Evolutionary conservation across 64 coral and sea anemone genomes (phyloP).

Genomic region (Stylophora pistillata): DNA sequence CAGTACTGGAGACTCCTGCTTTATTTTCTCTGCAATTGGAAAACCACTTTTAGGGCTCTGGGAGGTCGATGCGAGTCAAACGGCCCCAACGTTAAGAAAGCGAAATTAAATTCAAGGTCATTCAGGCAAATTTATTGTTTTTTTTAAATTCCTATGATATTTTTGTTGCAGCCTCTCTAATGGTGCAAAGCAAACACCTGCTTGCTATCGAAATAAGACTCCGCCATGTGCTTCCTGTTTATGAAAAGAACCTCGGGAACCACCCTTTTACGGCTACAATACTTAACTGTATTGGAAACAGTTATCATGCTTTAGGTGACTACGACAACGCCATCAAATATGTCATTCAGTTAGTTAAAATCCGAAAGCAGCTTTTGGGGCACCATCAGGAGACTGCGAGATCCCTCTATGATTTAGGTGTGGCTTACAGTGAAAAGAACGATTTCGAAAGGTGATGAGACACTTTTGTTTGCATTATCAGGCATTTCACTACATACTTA

Average conservation of each 20-base stretch:
- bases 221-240: conserved; percentile 28
- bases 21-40: no score
- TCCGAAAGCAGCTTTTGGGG: conserved; percentile 12
- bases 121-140: no score
- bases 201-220: not conserved
- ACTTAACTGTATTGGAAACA: conserved; percentile 29
- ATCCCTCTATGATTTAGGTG: conserved; percentile 28
- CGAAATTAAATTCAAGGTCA: no score
- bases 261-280: conserved; percentile 42
- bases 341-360: not conserved
- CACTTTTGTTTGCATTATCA: no score
- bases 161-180: no score
- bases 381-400: conserved; percentile 31
- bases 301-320: conserved; percentile 17
- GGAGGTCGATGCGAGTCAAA: no score
- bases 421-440: not conserved
- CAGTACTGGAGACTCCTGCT: no score
- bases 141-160: no score
- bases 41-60: no score
- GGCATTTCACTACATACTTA: no score
- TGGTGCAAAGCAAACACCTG: not conserved
- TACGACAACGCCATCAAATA: conserved; percentile 42
- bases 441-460: not conserved
- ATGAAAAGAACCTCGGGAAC: not conserved
- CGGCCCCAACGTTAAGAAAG: no score